phyloP scores from a whole-genome alignment of 2,113 vertebrate genomes.

The Nesoenas mayeri region DNA sequence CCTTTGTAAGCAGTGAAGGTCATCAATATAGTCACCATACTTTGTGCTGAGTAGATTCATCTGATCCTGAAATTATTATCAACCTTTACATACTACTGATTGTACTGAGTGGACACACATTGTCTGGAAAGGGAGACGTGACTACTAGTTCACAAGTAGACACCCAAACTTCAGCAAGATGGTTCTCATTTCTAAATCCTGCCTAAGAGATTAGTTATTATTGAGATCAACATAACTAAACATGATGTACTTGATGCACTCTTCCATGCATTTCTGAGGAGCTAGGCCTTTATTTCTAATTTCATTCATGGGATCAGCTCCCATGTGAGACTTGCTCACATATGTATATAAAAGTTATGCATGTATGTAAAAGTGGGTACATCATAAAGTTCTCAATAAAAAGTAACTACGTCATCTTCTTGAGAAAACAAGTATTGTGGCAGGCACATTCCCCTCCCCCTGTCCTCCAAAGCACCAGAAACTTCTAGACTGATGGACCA shows the following conservation, averaged over 20 bases:
- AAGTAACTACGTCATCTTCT: background rate
- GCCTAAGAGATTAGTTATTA: background rate
- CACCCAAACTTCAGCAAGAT: background rate
- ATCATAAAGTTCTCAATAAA: background rate
- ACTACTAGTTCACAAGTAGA: background rate
- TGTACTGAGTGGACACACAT: background rate
- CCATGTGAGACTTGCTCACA: background rate
- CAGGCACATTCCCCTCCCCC: too few relatives aligned
- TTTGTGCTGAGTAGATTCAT: background rate
- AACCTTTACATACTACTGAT: background rate
- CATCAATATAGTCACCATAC: background rate
- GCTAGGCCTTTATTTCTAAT: background rate
- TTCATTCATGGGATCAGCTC: background rate
- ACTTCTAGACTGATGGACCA: too few relatives aligned
- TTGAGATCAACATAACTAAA: background rate
- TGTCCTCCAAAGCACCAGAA: too few relatives aligned
- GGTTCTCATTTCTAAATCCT: background rate
- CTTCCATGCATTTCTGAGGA: background rate
- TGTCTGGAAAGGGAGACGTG: background rate
- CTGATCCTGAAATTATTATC: background rate
- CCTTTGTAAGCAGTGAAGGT: background rate
- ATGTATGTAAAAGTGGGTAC: background rate
- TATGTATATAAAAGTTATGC: background rate
- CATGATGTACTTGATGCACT: background rate
- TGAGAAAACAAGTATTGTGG: background rate